Percentiles rank a stretch among this genome's conserved stretches.
Conservation (phyloP, 2,888 invertebrate genomes). For the Automeris io region DNA sequence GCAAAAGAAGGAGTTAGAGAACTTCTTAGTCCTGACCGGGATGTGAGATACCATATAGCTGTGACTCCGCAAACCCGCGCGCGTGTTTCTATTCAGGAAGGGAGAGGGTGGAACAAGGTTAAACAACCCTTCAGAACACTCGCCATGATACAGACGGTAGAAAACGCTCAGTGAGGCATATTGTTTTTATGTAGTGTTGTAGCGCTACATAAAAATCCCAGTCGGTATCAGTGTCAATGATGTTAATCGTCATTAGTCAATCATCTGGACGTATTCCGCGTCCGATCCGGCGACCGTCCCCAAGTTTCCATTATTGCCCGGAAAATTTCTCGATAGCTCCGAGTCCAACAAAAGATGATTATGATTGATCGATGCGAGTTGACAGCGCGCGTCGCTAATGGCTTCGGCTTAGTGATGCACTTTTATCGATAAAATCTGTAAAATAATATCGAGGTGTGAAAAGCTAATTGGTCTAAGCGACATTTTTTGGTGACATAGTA, state of each 20-base stretch:
- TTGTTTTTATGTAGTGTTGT: background rate
- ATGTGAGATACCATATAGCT: too few species aligned
- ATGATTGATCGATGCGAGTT: slow-evolving; percentile 39
- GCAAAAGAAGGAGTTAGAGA: too few species aligned
- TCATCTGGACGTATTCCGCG: slow-evolving; percentile 2
- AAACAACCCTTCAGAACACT: too few species aligned
- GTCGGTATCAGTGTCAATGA: background rate
- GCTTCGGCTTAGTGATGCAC: slow-evolving; percentile 12
- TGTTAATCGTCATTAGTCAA: slow-evolving; percentile 8
- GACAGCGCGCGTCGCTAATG: slow-evolving; percentile 18
- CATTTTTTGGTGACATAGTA: too few species aligned
- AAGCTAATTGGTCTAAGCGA: too few species aligned
- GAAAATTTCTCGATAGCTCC: slow-evolving; percentile 11
- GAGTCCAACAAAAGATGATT: slow-evolving; percentile 33
- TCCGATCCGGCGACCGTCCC: slow-evolving; percentile 5
- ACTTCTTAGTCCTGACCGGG: too few species aligned
- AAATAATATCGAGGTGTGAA: too few species aligned
- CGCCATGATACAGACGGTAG: too few species aligned
- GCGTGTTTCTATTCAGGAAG: too few species aligned
- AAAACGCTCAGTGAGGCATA: too few species aligned
- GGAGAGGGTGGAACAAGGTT: too few species aligned
- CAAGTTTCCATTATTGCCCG: slow-evolving; percentile 12
- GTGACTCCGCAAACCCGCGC: too few species aligned
- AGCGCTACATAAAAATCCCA: background rate
- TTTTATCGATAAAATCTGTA: slow-evolving; percentile 6